Base-by-base conservation (phyloP, 2,888 invertebrate species). In the Achlya flavicornis region DNA sequence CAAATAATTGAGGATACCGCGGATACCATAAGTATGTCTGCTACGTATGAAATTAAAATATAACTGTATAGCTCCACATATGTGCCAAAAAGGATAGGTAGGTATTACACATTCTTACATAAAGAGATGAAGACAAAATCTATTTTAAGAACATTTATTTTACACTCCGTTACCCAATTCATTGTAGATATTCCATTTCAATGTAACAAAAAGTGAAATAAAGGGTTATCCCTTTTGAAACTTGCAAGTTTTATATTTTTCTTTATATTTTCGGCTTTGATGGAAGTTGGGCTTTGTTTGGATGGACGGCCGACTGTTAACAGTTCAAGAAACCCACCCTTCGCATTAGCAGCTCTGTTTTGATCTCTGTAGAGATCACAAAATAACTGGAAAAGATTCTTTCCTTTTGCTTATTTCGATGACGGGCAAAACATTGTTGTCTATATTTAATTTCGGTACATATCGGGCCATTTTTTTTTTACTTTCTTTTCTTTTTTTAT, bases 221-320 rank as follows among this genome's bases (percentile, higher is more conserved):
- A 85, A 77, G 87, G 87, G 89, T 89, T 74, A 87, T 86, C 85
- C 86, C 86, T 89, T 26, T 86, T 86, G 85, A 83, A 89, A 90
- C 84, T 89, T 87, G 81, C 83, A 86, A 89, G 86, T 89, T 90
- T 88, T 86, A 82, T 87, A 86, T 86, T 87, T 88, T 86, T 86
- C 85, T 87, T 89, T 87, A 83, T 86, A 81, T 85, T 86, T 86
- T 72, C 75, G 75, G 78, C 85, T 89, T 89, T 89, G 85, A 87
- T 86, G 80, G 83, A 87, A 90, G 83, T 88, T 86, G 71, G 77
- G 77, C 85, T 87, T 90, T 90, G 88, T 89, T 89, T 85, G 80
- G 71, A 76, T 67, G 78, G 76, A 72, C 76, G 74, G 73, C 64
- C 63, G 63, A 53, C 72, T 74, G 78, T 79, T 78, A 79, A 75